Evolutionary conservation across 1,140 invertebrate genomes (phyloP).

Genomic region (Zaprionus taronus): DNA sequence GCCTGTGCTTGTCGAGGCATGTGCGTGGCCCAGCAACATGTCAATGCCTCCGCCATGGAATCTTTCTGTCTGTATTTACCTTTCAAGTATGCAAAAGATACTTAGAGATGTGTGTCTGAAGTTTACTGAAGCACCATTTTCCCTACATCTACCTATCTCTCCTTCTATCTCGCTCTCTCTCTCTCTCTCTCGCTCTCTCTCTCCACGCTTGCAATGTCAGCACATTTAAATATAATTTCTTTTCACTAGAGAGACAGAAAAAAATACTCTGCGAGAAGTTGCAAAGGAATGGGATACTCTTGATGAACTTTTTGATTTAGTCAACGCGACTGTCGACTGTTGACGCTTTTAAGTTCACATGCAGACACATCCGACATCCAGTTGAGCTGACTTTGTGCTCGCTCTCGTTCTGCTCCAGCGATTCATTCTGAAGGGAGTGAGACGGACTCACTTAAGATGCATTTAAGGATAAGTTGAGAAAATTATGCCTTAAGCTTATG

Average conservation of each 20-base stretch:
- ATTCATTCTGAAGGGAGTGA: background rate
- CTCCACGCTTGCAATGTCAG: slow-evolving; percentile 37
- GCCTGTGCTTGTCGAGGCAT: slow-evolving; percentile 15
- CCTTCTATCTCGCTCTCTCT: background rate
- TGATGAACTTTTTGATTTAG: slow-evolving; percentile 28
- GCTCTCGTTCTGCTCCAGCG: slow-evolving; percentile 9
- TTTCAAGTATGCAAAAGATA: slow-evolving; percentile 13
- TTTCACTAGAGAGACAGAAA: slow-evolving; percentile 16
- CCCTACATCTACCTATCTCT: slow-evolving; percentile 1
- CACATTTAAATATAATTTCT: slow-evolving; percentile 63
- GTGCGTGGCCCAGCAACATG: slow-evolving; percentile 33
- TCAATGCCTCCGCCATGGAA: slow-evolving; percentile 10
- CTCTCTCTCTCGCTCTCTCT: background rate
- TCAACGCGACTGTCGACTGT: slow-evolving; percentile 1
- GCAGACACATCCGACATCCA: slow-evolving; percentile 32
- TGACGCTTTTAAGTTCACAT: slow-evolving; percentile 28
- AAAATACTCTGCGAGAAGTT: background rate
- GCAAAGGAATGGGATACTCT: slow-evolving; percentile 3
- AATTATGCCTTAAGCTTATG: background rate
- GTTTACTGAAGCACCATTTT: slow-evolving; percentile 4
- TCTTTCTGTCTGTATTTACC: slow-evolving; percentile 19
- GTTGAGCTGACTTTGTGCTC: slow-evolving; percentile 14
- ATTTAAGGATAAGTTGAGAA: slow-evolving; percentile 10
- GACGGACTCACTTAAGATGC: background rate
- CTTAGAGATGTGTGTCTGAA: slow-evolving; percentile 15